phyloP scores from a whole-genome alignment of 2,888 invertebrate species.

The Achlya flavicornis region DNA sequence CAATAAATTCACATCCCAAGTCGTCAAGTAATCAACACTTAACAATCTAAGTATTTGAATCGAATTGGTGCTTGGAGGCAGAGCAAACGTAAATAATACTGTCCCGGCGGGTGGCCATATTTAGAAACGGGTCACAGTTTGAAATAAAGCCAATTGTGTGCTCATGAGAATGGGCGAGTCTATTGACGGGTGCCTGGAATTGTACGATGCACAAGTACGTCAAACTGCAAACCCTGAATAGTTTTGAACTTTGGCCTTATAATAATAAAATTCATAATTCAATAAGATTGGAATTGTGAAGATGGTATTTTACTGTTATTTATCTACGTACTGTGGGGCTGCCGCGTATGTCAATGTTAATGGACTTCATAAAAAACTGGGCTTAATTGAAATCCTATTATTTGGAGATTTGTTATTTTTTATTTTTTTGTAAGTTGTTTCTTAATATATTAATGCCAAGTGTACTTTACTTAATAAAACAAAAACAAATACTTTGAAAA shows the following conservation, averaged over 20 bases:
- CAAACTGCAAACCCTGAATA: not conserved
- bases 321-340: too few species aligned
- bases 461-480: too few species aligned
- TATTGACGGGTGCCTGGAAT: slow-evolving; percentile 2
- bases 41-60: not conserved
- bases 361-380: too few species aligned
- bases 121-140: not conserved
- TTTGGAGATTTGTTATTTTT: too few species aligned
- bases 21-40: slow-evolving; percentile 1
- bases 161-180: not conserved
- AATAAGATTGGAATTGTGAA: not conserved
- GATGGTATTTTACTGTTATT: too few species aligned
- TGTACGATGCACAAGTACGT: not conserved
- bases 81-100: not conserved
- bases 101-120: slow-evolving; percentile 3
- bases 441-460: too few species aligned
- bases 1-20: slow-evolving; percentile 3
- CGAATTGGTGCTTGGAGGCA: not conserved
- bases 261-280: too few species aligned
- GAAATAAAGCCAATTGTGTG: slow-evolving; percentile 3
- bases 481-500: too few species aligned
- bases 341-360: too few species aligned
- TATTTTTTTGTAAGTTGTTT: too few species aligned
- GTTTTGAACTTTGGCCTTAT: not conserved
- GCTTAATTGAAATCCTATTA: too few species aligned